Percentiles rank a stretch among this genome's conserved stretches.
These are phyloP conservation scores for Cetoscarus ocellatus DNA, from an alignment of 2,797 vertebrate genomes.

Conservation along the genomic window DNA sequence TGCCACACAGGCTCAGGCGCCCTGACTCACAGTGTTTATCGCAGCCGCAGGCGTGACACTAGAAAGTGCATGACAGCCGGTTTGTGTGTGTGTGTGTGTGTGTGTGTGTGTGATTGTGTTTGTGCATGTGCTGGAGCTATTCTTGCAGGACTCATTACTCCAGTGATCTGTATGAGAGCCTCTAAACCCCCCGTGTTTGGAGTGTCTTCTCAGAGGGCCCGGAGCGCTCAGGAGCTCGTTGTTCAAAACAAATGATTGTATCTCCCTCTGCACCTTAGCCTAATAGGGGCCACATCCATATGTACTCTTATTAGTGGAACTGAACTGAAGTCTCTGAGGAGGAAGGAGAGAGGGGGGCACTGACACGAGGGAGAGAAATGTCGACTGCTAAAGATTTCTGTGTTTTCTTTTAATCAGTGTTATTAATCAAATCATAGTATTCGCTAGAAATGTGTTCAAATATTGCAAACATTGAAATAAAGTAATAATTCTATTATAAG, in stretches of 20 bases:
- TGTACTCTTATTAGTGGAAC: conserved; percentile 43
- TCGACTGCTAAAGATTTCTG: no score
- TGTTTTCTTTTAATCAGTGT: no score
- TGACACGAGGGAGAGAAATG: background rate
- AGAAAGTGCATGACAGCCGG: conserved; percentile 48
- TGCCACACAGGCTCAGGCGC: conserved; percentile 50
- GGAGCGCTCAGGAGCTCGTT: conserved; percentile 25
- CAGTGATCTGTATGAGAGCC: conserved; percentile 22
- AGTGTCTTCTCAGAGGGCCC: conserved; percentile 17
- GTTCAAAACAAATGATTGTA: conserved; percentile 53
- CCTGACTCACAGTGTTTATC: conserved; percentile 67
- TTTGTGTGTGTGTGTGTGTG: conserved; percentile 1
- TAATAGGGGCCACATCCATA: conserved; percentile 49
- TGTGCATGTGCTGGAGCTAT: background rate
- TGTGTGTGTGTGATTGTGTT: conserved; percentile 13
- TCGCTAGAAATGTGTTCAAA: background rate
- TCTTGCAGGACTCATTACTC: conserved; percentile 36
- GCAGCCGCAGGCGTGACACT: conserved; percentile 54
- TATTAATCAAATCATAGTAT: background rate
- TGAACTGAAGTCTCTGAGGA: conserved; percentile 51
- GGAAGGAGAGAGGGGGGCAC: conserved; percentile 4
- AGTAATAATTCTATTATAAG: no score
- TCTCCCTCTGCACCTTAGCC: conserved; percentile 46
- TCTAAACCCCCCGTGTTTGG: conserved; percentile 17
- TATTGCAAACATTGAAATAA: background rate